Conservation (phyloP, 2,797 vertebrate species). For the Syndactyla subalaris region DNA sequence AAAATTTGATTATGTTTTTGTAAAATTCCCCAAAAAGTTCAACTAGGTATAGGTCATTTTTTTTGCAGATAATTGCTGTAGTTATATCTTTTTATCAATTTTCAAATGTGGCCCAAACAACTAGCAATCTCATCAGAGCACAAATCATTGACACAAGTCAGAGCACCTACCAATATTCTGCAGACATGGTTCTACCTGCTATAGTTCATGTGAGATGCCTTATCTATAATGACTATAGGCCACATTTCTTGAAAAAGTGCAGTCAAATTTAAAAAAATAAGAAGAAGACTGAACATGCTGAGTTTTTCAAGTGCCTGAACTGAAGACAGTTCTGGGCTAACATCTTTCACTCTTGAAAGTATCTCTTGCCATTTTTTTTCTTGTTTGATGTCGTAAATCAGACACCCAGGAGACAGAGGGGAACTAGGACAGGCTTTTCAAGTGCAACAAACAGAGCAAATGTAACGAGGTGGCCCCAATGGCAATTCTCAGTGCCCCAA, state of each 20-base stretch:
- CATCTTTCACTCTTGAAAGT: neutral
- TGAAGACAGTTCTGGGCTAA: neutral
- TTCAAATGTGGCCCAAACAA: neutral
- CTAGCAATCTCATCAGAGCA: neutral
- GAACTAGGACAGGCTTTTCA: slow-evolving; percentile 34
- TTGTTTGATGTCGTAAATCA: neutral
- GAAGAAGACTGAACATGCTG: neutral
- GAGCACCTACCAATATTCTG: neutral
- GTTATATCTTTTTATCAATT: neutral
- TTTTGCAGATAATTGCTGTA: neutral
- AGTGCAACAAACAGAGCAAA: slow-evolving; percentile 14
- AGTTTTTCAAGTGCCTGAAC: neutral
- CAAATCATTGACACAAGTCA: neutral
- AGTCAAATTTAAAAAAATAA: neutral
- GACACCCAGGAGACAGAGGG: neutral
- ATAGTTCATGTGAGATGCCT: neutral
- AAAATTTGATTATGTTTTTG: neutral
- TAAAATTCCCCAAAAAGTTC: neutral
- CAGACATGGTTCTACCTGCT: neutral
- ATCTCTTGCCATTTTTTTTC: neutral
- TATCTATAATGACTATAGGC: neutral
- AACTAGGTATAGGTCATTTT: neutral
- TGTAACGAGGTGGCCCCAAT: neutral
- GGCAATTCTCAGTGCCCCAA: slow-evolving; percentile 17
- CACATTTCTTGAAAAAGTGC: neutral